Evolutionary conservation across 2,113 vertebrate genomes (phyloP), one percentile per base, ranked within the genome.

Genomic region (Myotis davidii): DNA sequence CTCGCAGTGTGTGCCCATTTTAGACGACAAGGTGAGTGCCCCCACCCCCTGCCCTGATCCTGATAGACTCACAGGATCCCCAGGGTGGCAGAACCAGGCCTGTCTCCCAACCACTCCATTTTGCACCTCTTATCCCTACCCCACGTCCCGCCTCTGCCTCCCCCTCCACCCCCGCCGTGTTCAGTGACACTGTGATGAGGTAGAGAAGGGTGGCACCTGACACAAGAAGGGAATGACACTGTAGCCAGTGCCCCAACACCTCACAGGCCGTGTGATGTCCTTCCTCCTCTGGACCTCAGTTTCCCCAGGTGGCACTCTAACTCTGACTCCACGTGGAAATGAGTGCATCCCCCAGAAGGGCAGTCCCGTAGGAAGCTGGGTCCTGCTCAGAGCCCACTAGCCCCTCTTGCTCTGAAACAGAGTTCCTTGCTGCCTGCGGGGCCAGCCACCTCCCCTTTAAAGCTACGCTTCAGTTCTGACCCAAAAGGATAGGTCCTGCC

Each of bases 1-100:
- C 98, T 99, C 99, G 16, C 99, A 99, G 94, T 99, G 99, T 1
- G 99, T 99, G 86, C 99, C 99, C 83, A 99, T 99, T 98, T 97
- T 99, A 97, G 99, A 99, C 13, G 99, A 99, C 90, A 99, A 99
- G 99, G 99, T 99, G 65, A 97, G 98, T 98, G 83, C 74, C 85
- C 85, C 85, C 89, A 48, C 27, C 65, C 16, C 65, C 85, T 1
- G 16, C 27, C 17, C 37, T 56, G 45, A 17, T 20, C 72, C 90
- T 2, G 20, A 61, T 45, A 9, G 89, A 70, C 27, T 69, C 37
- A 77, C 78, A 54, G 45, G 21, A 81, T 5, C 59, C 78, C 52
- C 29, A 18, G 27, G 23, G 0, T 21, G 32, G 11, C 54, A 70
- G 59, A 86, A n/a, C 25, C 21, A 1, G 13, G 9, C 48, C 59